phyloP scores from a whole-genome alignment of 2,113 vertebrate genomes.

The Carlito syrichta region DNA sequence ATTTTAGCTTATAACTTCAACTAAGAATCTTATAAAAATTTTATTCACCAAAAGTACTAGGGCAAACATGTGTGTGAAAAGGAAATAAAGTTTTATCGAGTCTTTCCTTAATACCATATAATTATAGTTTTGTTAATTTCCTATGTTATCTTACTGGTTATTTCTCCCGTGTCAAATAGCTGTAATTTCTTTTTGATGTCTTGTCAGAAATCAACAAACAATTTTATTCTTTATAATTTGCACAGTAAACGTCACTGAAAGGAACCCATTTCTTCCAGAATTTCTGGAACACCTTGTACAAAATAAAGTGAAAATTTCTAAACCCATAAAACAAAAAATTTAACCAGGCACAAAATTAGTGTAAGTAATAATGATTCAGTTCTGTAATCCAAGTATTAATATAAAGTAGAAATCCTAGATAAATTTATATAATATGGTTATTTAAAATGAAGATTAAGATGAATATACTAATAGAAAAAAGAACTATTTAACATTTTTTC shows the following conservation, averaged over 20 bases:
- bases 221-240: slow-evolving; percentile 38
- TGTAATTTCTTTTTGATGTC: slow-evolving; percentile 41
- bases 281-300: background rate
- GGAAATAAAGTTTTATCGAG: background rate
- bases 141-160: slow-evolving; percentile 16
- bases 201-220: slow-evolving; percentile 50
- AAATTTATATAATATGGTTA: slow-evolving; percentile 15
- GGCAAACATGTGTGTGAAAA: background rate
- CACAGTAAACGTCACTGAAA: slow-evolving; percentile 8
- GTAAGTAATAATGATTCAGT: slow-evolving; percentile 11
- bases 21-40: background rate
- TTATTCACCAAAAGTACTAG: background rate
- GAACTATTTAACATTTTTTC: background rate
- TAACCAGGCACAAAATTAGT: slow-evolving; percentile 3
- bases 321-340: background rate
- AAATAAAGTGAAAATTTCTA: slow-evolving; percentile 28
- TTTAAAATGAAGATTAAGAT: slow-evolving; percentile 40
- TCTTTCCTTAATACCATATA: background rate
- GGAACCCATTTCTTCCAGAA: slow-evolving; percentile 17
- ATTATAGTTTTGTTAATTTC: slow-evolving; percentile 41
- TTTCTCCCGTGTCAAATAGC: slow-evolving; percentile 40
- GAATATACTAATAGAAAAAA: background rate
- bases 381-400: background rate
- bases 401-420: background rate
- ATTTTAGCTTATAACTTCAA: slow-evolving; percentile 18